phyloP scores from a whole-genome alignment of 2,797 vertebrate genomes.

The Botia kubotai region DNA sequence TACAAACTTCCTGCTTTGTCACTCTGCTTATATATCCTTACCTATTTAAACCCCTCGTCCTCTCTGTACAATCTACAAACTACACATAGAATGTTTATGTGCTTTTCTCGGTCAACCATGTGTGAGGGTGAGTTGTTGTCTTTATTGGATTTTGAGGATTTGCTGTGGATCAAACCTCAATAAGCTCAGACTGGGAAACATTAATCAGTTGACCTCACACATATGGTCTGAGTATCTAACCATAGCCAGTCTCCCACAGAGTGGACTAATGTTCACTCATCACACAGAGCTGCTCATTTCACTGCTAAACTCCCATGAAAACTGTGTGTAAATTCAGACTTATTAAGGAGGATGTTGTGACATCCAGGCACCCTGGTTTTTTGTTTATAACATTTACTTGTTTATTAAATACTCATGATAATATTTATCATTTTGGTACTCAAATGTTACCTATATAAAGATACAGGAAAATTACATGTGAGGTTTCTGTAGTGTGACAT shows the following conservation, averaged over 20 bases:
- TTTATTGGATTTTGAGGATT: slow-evolving; percentile 62
- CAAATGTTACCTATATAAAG: neutral
- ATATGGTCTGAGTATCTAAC: slow-evolving; percentile 44
- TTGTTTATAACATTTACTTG: neutral
- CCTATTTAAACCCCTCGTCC: neutral
- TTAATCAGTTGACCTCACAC: slow-evolving; percentile 51
- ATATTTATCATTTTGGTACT: neutral
- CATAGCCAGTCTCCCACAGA: slow-evolving; percentile 44
- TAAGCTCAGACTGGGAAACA: slow-evolving; percentile 47
- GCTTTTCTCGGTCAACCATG: neutral
- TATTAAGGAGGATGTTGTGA: neutral
- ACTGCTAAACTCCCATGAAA: neutral
- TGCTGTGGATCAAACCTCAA: slow-evolving; percentile 59
- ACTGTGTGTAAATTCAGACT: neutral
- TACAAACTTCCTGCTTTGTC: neutral
- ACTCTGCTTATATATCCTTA: slow-evolving; percentile 4
- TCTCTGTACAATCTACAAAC: neutral
- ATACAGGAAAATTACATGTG: neutral
- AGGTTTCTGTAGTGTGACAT: neutral
- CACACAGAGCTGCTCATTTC: slow-evolving; percentile 21
- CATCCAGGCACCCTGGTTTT: neutral
- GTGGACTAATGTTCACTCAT: slow-evolving; percentile 38
- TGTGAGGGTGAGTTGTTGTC: slow-evolving; percentile 9
- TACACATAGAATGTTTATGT: neutral
- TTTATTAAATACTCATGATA: too few relatives aligned